Conservation (phyloP, 2,113 vertebrate genomes). For the Saiga tatarica region DNA sequence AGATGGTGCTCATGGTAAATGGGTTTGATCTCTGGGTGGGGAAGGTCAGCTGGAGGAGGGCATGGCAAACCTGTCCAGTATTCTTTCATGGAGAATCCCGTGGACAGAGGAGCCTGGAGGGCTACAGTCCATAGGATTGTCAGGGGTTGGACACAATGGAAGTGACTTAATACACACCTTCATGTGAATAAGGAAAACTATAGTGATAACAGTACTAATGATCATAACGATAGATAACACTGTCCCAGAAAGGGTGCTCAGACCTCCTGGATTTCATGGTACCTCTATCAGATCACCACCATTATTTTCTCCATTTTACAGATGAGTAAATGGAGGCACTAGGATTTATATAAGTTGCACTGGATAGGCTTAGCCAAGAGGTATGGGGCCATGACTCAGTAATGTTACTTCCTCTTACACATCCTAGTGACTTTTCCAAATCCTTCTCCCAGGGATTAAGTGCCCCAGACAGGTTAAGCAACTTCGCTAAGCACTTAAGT, state of each 20-base stretch:
- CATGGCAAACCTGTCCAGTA: not conserved
- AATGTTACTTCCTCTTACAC: not conserved
- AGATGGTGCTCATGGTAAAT: not conserved
- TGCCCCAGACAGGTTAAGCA: not conserved
- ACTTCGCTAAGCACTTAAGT: not conserved
- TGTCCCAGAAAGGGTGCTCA: not conserved
- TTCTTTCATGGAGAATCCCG: not conserved
- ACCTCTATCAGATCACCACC: not conserved
- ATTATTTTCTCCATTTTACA: not conserved
- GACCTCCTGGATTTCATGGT: not conserved
- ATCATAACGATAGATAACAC: rapidly evolving
- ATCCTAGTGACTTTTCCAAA: not conserved
- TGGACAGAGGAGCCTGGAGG: not conserved
- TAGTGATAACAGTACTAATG: rapidly evolving
- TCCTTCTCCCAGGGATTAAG: not conserved
- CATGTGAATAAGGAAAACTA: not conserved
- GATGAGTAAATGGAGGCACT: not conserved
- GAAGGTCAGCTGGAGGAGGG: not conserved
- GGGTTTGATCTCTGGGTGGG: not conserved
- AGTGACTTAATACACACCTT: not conserved
- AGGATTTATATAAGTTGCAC: not conserved
- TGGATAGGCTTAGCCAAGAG: not conserved
- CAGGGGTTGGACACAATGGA: not conserved
- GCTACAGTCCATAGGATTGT: not conserved
- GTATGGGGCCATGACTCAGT: not conserved